Base-by-base conservation (phyloP, 2,797 vertebrate species). In the Cuculus canorus region DNA sequence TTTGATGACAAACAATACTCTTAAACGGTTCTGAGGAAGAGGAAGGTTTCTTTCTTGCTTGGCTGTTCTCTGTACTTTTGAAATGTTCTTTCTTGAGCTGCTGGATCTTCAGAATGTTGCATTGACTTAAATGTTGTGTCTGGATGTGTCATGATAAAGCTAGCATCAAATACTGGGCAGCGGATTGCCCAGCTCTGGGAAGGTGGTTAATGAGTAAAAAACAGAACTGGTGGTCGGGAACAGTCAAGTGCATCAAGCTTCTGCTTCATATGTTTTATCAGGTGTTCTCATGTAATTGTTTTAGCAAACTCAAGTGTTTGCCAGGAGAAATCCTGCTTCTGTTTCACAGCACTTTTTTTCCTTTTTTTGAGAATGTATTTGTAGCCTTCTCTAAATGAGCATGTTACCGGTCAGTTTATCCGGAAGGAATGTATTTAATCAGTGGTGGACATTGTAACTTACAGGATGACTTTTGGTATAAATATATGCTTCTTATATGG, bases 381-480 rank as follows among this genome's bases (percentile, higher is more conserved):
- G 39, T 79, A 93, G 37, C 63, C 30, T 81, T 92, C 41, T 92
- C 30, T 83, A 76, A 83, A 60, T 86, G 81, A 71, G 25, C 19
- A 9, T 90, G 39, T 82, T 77, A 25, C 22, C 47, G 65, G 57
- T 81, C 69, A 76, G 1, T 82, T 84, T 88, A 56, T 86, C 59
- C 94, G 77, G 24, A 92, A 93, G 70, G 85, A 82, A 90, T 66
- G 18, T 82, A 45, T 21, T 94, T 93, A 69, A 89, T 91, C 86
- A 86, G 63, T 59, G n/a, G 54, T 90, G 52, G 86, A 60, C 1
- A 2, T 73, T 54, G 39, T 75, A 53, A 63, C 32, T 66, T 84
- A 48, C n/a, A 75, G 59, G 32, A 28, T 33, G 53, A 27, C 27
- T 41, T 82, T 32, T 43, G 83, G 43, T 81, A 68, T 5, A 56